Evolutionary conservation across 2,888 invertebrate species (phyloP), one percentile per base, ranked within the genome.

Genomic region (Corythucha ciliata): DNA sequence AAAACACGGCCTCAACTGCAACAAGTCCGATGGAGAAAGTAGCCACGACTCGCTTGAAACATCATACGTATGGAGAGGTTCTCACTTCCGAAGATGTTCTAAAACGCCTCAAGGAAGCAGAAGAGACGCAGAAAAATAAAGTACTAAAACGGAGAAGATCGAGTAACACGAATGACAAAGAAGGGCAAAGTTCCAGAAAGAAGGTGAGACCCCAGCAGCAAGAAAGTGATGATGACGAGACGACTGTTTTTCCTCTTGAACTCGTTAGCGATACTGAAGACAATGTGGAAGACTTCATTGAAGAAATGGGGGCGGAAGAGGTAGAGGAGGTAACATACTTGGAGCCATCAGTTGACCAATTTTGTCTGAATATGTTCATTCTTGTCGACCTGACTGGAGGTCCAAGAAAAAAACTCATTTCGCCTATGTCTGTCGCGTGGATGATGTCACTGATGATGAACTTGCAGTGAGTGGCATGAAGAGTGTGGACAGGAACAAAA

Each of bases 351-450:
- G 21, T 20, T 20, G 41, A 41, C 14, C 22, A 41, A 20, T 22
- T 41, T 41, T 12, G 10, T 20, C 41, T n/a, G 22, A 21, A 18
- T 8, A 22, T 20, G 41, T 41, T 41, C 41, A 41, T 41, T 24
- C 41, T 21, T 16, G 44, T 16, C 27, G 27, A 44, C 6, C 6
- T 44, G 14, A 22, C 24, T 27, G 44, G 27, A 16, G 44, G 44
- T 26, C 44, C 44, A 44, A 45, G 33, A 16, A 45, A 45, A 26
- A 16, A 5, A 45, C 27, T 27, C 45, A 45, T 20, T 45, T 45
- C 8, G 45, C 45, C 20, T 45, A 37, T 16, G 45, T 45, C 32
- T 45, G 45, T 36, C 45, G 33, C n/a, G 45, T 45, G 18, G 45
- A 45, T 45, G 45, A 37, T 29, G 45, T 45, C 20, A 45, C 20